Conservation (phyloP, 2,888 invertebrate species). For the Archips crataeganus region DNA sequence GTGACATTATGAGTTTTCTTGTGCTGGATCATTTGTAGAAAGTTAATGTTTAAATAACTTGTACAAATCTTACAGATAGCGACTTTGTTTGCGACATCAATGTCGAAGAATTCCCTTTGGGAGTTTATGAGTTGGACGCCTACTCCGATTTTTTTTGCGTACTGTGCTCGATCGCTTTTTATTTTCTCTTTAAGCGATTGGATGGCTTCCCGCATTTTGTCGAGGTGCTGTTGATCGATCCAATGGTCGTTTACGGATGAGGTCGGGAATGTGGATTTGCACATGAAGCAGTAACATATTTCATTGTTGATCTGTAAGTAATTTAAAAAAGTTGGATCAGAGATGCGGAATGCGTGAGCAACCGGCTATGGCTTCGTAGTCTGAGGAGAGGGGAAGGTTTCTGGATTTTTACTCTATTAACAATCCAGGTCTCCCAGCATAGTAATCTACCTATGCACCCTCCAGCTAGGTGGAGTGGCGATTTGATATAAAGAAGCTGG, state of each 20-base stretch:
- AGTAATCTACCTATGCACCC: no score
- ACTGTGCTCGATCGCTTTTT: conserved; percentile 13
- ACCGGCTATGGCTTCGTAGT: no score
- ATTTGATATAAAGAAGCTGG: no score
- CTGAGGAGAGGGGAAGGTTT: no score
- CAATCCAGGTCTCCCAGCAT: no score
- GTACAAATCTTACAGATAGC: conserved; percentile 61
- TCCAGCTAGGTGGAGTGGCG: no score
- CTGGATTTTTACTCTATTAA: no score
- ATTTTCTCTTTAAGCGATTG: conserved; percentile 24
- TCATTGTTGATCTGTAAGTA: conserved; percentile 58
- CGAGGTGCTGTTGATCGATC: conserved; percentile 26
- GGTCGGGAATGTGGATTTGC: conserved; percentile 52
- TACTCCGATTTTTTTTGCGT: conserved; percentile 43
- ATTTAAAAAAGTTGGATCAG: conserved; percentile 34
- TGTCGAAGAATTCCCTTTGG: conserved; percentile 51
- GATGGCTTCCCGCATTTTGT: conserved; percentile 11
- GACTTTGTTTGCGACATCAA: conserved; percentile 51
- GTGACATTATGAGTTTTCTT: conserved; percentile 47
- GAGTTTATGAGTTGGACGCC: conserved; percentile 47
- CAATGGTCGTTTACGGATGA: conserved; percentile 50
- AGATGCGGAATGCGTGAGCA: no score
- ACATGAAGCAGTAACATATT: conserved; percentile 62
- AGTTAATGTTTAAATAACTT: conserved; percentile 46
- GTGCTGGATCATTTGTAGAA: conserved; percentile 49